A percentile compares a stretch with the other conserved stretches of the same genome.
These are phyloP conservation scores for Albula glossodonta DNA, from an alignment of 2,113 vertebrate species.

Conservation along the genomic window DNA sequence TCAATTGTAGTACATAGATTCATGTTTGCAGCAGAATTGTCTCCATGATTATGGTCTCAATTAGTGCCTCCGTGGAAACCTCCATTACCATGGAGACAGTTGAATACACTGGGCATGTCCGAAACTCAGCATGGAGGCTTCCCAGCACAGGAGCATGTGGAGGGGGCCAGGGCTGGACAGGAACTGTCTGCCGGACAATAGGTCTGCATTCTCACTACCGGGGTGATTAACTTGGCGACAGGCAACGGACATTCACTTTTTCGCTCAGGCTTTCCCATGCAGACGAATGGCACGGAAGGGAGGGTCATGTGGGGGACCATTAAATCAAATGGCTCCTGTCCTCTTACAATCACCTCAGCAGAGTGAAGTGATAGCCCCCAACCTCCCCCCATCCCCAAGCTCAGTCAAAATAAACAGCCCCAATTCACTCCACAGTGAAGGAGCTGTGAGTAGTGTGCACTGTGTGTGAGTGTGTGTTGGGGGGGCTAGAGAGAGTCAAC, in stretches of 20 bases:
- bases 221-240: conserved; percentile 71
- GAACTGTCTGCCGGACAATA: conserved; percentile 58
- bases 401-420: conserved; percentile 77
- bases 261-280: conserved; percentile 59
- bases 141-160: conserved; percentile 64
- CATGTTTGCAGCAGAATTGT: neutral
- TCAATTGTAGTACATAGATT: no score
- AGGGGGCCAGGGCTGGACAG: conserved; percentile 48
- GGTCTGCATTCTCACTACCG: conserved; percentile 62
- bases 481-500: conserved; percentile 47
- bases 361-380: conserved; percentile 40
- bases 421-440: conserved; percentile 53
- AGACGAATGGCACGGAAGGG: conserved; percentile 2
- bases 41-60: conserved; percentile 47
- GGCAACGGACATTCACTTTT: conserved; percentile 63
- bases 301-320: conserved; percentile 73
- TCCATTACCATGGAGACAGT: conserved; percentile 43
- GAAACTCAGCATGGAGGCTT: conserved; percentile 60
- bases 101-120: conserved; percentile 55
- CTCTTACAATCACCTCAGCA: conserved; percentile 52
- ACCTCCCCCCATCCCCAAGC: conserved; percentile 34
- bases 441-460: conserved; percentile 14
- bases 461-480: conserved; percentile 19
- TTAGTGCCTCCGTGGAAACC: conserved; percentile 46
- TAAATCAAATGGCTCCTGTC: conserved; percentile 72